Evolutionary conservation across 2,797 vertebrate species (phyloP).

Genomic region (Graptemys geographica): DNA sequence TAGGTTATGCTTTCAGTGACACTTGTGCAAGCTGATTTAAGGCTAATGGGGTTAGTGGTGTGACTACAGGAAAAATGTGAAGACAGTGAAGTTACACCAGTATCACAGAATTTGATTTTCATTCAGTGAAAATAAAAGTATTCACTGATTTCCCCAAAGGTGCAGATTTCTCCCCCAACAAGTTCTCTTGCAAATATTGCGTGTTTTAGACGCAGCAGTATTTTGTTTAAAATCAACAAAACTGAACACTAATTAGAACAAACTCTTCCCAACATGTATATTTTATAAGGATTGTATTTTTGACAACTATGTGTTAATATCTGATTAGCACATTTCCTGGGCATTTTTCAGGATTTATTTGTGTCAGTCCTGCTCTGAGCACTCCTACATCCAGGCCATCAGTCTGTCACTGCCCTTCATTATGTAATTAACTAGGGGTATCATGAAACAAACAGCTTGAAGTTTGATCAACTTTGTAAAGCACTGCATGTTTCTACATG

Average conservation of each 20-base stretch:
- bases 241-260: slow-evolving; percentile 9
- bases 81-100: not conserved
- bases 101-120: not conserved
- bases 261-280: not conserved
- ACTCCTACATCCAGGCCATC: not conserved
- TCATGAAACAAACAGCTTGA: not conserved
- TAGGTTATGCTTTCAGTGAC: not conserved
- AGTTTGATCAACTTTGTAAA: not conserved
- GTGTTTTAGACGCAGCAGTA: not conserved
- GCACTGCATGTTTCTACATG: not conserved
- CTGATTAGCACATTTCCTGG: slow-evolving; percentile 7
- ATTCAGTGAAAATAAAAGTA: not conserved
- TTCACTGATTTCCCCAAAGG: not conserved
- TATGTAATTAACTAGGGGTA: not conserved
- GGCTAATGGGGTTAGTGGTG: not conserved
- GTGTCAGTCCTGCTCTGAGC: not conserved
- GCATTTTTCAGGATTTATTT: not conserved
- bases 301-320: slow-evolving; percentile 16
- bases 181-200: not conserved
- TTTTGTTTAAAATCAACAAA: slow-evolving; percentile 26
- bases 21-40: not conserved
- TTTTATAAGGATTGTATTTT: slow-evolving; percentile 14
- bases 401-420: not conserved
- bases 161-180: not conserved
- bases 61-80: not conserved